Evolutionary conservation across 1,140 invertebrate genomes (phyloP).

Genomic region (Battus philenor): DNA sequence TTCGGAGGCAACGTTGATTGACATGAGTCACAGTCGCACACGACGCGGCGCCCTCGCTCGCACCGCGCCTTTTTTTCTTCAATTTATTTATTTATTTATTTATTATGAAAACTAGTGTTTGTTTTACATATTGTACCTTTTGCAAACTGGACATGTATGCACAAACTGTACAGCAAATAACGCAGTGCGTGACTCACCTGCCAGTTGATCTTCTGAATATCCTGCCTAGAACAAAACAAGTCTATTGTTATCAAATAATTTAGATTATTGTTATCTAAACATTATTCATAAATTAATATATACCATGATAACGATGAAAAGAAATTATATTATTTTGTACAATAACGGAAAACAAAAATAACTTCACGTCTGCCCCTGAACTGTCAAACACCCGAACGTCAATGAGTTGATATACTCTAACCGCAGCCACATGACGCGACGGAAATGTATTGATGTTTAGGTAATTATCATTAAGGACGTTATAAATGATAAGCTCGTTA

Average conservation of each 20-base stretch:
- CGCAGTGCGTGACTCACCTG: constrained; percentile 81
- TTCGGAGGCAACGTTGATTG: constrained; percentile 64
- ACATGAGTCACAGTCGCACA: constrained; percentile 55
- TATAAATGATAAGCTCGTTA: no score
- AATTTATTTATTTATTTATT: background rate
- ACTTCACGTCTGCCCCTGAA: constrained; percentile 11
- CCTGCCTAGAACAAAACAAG: constrained; percentile 82
- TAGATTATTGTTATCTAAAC: no score
- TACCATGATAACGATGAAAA: constrained; percentile 3
- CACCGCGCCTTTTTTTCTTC: constrained; percentile 10
- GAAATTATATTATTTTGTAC: background rate
- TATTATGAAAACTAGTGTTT: background rate
- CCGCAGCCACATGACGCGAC: no score
- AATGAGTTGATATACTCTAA: background rate
- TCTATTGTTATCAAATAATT: no score
- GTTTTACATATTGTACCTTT: background rate
- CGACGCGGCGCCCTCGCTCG: constrained; percentile 25
- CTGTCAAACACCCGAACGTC: constrained; percentile 8
- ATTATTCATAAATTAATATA: background rate
- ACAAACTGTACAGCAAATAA: background rate
- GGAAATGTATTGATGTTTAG: no score
- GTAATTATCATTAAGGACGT: no score
- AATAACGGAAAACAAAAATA: constrained; percentile 9
- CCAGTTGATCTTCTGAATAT: constrained; percentile 92
- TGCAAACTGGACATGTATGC: constrained; percentile 7